phyloP scores from a whole-genome alignment of 2,797 vertebrate species.

The Pterois miles region DNA sequence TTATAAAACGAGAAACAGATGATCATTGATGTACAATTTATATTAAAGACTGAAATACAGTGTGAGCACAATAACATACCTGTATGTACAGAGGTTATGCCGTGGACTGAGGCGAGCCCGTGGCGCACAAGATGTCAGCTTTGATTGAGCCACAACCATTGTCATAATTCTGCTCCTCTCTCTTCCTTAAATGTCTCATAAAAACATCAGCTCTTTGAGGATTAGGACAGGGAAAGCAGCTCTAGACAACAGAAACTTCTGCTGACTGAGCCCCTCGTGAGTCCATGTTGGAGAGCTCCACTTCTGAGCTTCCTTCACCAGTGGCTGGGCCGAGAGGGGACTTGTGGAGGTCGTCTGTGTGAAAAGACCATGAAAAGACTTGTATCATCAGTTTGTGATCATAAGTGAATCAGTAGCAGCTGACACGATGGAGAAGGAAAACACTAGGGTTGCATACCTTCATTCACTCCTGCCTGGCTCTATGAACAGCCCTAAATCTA shows the following conservation, averaged over 20 bases:
- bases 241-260: not conserved
- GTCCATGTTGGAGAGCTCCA: not conserved
- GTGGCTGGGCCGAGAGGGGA: slow-evolving; percentile 64
- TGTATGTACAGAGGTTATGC: not conserved
- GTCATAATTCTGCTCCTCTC: not conserved
- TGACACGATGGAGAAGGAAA: not conserved
- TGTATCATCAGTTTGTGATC: not conserved
- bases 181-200: not conserved
- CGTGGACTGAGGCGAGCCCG: not conserved
- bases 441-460: slow-evolving; percentile 22
- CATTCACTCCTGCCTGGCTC: not conserved
- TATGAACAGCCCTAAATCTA: slow-evolving; percentile 5
- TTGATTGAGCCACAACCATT: not conserved
- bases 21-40: not conserved
- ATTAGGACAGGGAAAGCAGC: not conserved
- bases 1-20: not conserved
- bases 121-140: not conserved
- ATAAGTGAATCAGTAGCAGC: not conserved
- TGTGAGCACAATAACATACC: not conserved
- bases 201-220: not conserved
- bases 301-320: slow-evolving; percentile 50
- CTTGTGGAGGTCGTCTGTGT: slow-evolving; percentile 67
- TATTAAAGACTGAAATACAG: not conserved
- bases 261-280: not conserved
- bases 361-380: slow-evolving; percentile 19